Percentiles rank a stretch among this genome's conserved stretches.
Conservation (phyloP, 1,140 invertebrate genomes). For the Heliothis subflexa region DNA sequence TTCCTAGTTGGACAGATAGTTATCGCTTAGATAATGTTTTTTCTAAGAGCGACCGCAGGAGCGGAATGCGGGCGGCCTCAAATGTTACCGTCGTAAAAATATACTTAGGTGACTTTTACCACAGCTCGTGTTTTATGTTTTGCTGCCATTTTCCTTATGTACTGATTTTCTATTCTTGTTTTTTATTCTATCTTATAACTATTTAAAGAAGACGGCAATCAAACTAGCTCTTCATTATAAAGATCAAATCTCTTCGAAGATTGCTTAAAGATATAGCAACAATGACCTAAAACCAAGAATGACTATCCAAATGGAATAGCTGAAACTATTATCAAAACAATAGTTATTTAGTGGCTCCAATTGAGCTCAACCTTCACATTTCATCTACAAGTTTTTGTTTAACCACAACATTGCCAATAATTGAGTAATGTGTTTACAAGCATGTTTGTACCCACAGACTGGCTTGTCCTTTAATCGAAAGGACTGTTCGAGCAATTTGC, state of each 20-base stretch:
- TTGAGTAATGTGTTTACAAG: background rate
- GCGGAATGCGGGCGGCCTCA: constrained; percentile 42
- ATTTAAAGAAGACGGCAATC: background rate
- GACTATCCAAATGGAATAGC: too few species aligned
- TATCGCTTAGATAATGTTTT: constrained; percentile 37
- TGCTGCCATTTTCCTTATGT: background rate
- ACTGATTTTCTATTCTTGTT: background rate
- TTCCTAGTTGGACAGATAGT: constrained; percentile 21
- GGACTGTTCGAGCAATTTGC: constrained; percentile 21
- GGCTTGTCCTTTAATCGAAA: constrained; percentile 1
- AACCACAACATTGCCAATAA: background rate
- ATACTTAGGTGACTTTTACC: constrained; percentile 30
- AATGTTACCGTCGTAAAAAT: constrained; percentile 31
- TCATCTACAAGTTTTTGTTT: background rate
- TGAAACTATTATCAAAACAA: too few species aligned
- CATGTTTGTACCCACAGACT: background rate
- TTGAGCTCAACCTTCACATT: background rate
- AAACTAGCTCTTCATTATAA: too few species aligned
- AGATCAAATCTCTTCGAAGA: too few species aligned
- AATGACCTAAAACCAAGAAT: background rate
- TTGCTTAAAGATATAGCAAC: background rate
- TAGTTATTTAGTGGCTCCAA: too few species aligned
- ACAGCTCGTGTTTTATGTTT: background rate
- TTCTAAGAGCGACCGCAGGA: constrained; percentile 29
- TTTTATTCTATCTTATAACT: background rate